Conservation (phyloP, 2,113 vertebrate genomes). For the Amblyopsis rosae region DNA sequence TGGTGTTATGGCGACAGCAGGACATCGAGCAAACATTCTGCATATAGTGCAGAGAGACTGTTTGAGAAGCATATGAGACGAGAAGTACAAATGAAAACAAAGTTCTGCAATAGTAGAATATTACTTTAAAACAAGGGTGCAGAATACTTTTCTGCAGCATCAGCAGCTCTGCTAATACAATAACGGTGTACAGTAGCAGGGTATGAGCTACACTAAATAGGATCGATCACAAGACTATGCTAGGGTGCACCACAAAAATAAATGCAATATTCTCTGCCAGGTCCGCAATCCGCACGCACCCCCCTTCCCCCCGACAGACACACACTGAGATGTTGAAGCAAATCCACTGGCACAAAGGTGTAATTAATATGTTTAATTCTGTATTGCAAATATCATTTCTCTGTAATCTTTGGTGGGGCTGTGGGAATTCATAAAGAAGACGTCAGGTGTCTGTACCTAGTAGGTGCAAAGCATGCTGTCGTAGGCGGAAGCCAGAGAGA, state of each 20-base stretch:
- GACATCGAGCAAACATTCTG: too few relatives aligned
- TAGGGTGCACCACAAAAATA: conserved; percentile 27
- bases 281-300: conserved; percentile 5
- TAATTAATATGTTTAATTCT: too few relatives aligned
- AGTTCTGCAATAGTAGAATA: conserved; percentile 26
- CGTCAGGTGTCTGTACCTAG: too few relatives aligned
- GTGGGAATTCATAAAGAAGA: too few relatives aligned
- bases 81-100: background rate
- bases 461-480: too few relatives aligned
- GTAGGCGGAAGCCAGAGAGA: too few relatives aligned
- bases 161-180: conserved; percentile 53
- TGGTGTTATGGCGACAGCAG: too few relatives aligned
- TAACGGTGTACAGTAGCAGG: conserved; percentile 7
- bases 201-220: background rate
- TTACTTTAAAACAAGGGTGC: conserved; percentile 29
- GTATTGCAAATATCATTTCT: too few relatives aligned
- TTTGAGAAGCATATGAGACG: conserved; percentile 1
- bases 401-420: too few relatives aligned
- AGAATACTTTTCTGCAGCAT: conserved; percentile 43
- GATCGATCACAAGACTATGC: conserved; percentile 48
- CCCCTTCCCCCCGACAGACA: background rate
- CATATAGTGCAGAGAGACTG: background rate
- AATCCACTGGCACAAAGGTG: too few relatives aligned
- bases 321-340: background rate
- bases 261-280: conserved; percentile 27